Percentiles rank a stretch among this genome's conserved stretches.
Evolutionary conservation across 37 sponge, comb jelly and placozoan species (phyloP).

Genomic region (Aplysina aerophoba): DNA sequence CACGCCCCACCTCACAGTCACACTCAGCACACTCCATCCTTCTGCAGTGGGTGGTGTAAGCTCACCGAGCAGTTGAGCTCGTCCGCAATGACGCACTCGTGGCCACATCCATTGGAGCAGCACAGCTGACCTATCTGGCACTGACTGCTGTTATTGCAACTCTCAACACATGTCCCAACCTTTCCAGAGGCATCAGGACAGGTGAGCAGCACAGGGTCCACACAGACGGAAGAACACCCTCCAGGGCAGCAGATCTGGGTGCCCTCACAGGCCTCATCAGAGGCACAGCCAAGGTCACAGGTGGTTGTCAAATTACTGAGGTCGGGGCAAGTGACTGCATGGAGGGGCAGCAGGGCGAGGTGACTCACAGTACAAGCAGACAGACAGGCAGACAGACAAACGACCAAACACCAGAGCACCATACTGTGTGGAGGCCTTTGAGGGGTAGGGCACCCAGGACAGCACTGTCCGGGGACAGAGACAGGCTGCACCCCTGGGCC

Average conservation of each 20-base stretch:
- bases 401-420: no score
- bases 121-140: conserved; percentile 34
- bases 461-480: neutral
- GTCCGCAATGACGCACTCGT: conserved; percentile 27
- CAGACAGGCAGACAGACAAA: no score
- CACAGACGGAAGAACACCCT: neutral
- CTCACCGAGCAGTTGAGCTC: no score
- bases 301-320: no score
- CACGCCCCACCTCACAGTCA: no score
- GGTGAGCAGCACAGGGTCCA: neutral
- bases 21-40: no score
- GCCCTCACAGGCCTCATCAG: neutral
- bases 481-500: neutral
- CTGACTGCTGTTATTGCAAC: neutral
- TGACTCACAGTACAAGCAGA: no score
- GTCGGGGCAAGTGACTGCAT: no score
- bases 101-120: conserved; percentile 82
- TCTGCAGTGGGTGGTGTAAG: no score
- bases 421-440: no score
- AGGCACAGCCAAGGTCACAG: neutral
- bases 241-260: neutral
- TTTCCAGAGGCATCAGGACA: no score
- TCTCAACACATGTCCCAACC: neutral
- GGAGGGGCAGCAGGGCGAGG: no score
- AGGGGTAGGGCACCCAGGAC: neutral